These are phyloP conservation scores for Drosophila oshimai DNA, from an alignment of 1,140 invertebrate species.

Conservation along the genomic window DNA sequence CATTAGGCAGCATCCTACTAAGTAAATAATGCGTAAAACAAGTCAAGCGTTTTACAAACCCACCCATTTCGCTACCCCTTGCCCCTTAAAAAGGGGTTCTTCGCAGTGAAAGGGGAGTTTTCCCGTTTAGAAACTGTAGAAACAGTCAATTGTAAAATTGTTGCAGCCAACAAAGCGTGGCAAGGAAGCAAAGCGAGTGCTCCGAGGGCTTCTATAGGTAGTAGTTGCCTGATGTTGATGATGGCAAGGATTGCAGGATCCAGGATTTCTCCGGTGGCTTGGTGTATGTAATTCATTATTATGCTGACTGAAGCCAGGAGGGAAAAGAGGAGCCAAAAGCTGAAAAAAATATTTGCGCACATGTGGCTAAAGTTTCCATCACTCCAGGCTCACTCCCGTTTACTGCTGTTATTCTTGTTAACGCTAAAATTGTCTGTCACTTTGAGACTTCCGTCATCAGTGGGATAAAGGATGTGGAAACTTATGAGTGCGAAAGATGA, in stretches of 20 bases:
- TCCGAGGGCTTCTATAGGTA: constrained; percentile 18
- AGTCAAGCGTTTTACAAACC: constrained; percentile 74
- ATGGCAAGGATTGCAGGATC: constrained; percentile 50
- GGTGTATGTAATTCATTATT: constrained; percentile 64
- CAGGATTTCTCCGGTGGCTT: constrained; percentile 2
- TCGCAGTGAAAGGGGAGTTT: not conserved
- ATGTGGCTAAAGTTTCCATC: constrained; percentile 58
- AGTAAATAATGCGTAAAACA: constrained; percentile 81
- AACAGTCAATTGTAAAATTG: constrained; percentile 78
- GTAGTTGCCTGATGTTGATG: constrained; percentile 38
- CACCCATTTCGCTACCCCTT: constrained; percentile 5
- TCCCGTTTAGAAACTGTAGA: constrained; percentile 20
- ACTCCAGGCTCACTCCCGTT: constrained; percentile 1
- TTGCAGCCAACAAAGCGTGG: constrained; percentile 60
- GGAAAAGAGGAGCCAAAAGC: not conserved
- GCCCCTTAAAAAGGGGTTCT: not conserved
- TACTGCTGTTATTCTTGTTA: constrained; percentile 49
- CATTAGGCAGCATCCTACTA: constrained; percentile 54
- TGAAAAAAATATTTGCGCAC: constrained; percentile 50
- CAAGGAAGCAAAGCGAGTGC: constrained; percentile 33
- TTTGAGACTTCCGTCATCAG: constrained; percentile 63
- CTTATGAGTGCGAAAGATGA: constrained; percentile 3
- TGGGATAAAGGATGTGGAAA: constrained; percentile 11
- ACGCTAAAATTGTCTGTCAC: constrained; percentile 73
- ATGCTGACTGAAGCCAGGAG: constrained; percentile 41